Conservation (phyloP, 2,888 invertebrate genomes). For the Nemotelus pantherinus region DNA sequence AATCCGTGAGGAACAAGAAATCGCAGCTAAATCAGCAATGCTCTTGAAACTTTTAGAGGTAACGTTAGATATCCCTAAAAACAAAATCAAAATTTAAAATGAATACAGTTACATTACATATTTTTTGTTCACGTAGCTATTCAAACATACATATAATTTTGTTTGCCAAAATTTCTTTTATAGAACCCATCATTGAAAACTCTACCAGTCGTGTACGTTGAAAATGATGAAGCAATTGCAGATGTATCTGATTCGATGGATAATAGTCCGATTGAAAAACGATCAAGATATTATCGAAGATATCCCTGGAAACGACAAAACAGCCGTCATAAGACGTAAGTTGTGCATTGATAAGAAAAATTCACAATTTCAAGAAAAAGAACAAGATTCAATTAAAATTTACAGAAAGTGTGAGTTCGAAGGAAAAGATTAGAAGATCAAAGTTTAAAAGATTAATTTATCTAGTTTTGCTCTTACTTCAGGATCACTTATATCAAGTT, state of each 20-base stretch:
- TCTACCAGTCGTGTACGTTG: constrained; percentile 62
- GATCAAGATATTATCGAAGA: constrained; percentile 70
- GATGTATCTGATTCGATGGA: constrained; percentile 22
- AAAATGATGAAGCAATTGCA: constrained; percentile 54
- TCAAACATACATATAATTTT: too few relatives aligned
- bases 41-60: constrained; percentile 64
- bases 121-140: too few relatives aligned
- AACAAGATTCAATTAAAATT: too few relatives aligned
- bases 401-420: too few relatives aligned
- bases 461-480: too few relatives aligned
- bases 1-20: constrained; percentile 62
- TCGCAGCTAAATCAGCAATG: constrained; percentile 62
- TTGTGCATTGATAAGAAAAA: constrained; percentile 8
- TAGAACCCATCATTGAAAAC: constrained; percentile 62
- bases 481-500: too few relatives aligned
- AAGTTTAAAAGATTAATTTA: too few relatives aligned
- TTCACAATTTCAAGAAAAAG: background rate
- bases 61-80: background rate
- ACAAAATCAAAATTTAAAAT: background rate
- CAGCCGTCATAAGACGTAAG: constrained; percentile 63
- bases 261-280: constrained; percentile 61
- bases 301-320: constrained; percentile 74
- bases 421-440: too few relatives aligned
- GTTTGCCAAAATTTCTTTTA: background rate
- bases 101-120: background rate